Percentiles rank a stretch among this genome's conserved stretches.
phyloP scores from a whole-genome alignment of 2,797 vertebrate genomes.

The Nasua narica region DNA sequence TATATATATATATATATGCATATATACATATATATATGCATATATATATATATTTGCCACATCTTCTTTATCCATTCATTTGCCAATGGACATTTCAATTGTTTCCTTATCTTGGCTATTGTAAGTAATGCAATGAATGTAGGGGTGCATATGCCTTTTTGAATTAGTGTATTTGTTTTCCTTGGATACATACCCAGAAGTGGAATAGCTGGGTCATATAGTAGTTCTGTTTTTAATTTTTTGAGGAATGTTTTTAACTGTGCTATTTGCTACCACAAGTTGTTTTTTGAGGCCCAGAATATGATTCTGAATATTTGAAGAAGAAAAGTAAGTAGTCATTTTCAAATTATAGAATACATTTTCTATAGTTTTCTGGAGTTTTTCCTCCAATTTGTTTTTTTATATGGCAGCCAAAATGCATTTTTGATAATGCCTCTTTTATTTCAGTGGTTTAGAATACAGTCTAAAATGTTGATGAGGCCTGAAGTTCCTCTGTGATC shows the following conservation, averaged over 20 bases:
- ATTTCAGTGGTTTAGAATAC: constrained; percentile 19
- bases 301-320: constrained; percentile 26
- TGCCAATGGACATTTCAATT: background rate
- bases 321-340: background rate
- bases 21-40: background rate
- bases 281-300: constrained; percentile 10
- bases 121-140: background rate
- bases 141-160: background rate
- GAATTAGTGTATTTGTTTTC: background rate
- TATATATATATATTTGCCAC: background rate
- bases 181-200: background rate
- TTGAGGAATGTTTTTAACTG: background rate
- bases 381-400: background rate
- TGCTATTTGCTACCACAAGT: background rate
- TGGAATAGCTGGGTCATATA: background rate
- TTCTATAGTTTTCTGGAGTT: constrained; percentile 33
- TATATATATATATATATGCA: background rate
- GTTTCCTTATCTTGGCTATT: background rate
- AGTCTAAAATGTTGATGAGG: background rate
- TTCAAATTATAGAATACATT: background rate
- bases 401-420: background rate
- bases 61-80: background rate
- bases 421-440: background rate
- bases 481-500: background rate
- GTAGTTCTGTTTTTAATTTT: background rate